Percentiles rank a stretch among this genome's conserved stretches.
Conservation (phyloP, 2,888 invertebrate species). For the Drosophila lacicola region DNA sequence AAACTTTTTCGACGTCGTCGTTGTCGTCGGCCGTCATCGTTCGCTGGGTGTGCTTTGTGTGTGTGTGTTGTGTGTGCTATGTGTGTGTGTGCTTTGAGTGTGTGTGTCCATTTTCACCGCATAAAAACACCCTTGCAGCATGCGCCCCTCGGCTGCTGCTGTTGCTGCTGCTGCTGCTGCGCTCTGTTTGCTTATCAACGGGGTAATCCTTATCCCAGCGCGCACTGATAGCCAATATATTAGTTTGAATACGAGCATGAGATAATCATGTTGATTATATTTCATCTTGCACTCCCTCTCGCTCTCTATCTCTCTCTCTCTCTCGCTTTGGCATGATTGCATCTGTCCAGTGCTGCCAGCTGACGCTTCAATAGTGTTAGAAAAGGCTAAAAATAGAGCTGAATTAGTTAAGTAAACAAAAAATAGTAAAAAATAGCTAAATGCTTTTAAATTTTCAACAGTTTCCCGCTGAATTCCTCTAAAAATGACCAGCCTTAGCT, state of each 20-base stretch:
- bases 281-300: neutral
- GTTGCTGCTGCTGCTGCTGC: conserved; percentile 24
- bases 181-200: conserved; percentile 58
- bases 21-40: conserved; percentile 36
- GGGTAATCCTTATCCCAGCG: conserved; percentile 52
- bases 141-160: conserved; percentile 31
- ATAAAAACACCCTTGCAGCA: conserved; percentile 47
- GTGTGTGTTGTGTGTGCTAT: conserved; percentile 7
- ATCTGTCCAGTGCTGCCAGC: neutral
- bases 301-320: neutral
- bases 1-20: conserved; percentile 39
- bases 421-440: too few species aligned
- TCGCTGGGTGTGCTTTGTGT: neutral
- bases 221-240: conserved; percentile 45
- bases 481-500: too few species aligned
- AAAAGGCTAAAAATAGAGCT: too few species aligned
- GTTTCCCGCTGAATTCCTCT: too few species aligned
- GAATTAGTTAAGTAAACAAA: too few species aligned
- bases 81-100: conserved; percentile 20
- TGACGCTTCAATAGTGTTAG: too few species aligned
- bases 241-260: conserved; percentile 24
- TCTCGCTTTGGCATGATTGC: neutral
- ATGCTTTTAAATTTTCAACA: too few species aligned
- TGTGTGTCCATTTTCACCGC: conserved; percentile 31
- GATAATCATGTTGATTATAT: conserved; percentile 52